Evolutionary conservation across 2,113 vertebrate genomes (phyloP).

Genomic region (Sinocyclocheilus grahami): DNA sequence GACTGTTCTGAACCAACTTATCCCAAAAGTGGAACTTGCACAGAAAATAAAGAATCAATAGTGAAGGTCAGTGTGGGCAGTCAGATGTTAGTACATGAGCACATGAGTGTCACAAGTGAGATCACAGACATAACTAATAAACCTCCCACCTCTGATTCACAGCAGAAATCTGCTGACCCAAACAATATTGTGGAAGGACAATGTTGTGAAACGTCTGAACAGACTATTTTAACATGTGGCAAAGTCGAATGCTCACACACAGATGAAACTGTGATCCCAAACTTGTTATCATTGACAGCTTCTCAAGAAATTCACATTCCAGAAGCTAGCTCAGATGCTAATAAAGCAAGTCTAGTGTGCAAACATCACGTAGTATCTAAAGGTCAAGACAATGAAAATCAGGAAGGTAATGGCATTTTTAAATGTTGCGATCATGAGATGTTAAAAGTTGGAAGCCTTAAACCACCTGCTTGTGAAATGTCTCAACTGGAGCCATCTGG

Average conservation of each 20-base stretch:
- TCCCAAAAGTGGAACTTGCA: background rate
- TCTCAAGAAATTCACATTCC: background rate
- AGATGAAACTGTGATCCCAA: background rate
- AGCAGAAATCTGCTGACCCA: conserved; percentile 3
- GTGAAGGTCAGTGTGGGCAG: background rate
- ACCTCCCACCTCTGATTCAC: conserved; percentile 16
- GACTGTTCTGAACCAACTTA: background rate
- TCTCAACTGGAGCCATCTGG: background rate
- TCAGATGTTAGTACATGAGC: background rate
- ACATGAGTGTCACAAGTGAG: background rate
- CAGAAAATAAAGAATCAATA: background rate
- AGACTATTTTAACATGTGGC: background rate
- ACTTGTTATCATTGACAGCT: background rate
- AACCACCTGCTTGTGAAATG: background rate
- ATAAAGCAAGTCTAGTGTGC: background rate
- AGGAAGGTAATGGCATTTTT: background rate
- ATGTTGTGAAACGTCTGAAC: conserved; percentile 14
- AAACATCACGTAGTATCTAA: background rate
- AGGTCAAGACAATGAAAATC: background rate
- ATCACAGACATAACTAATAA: conserved; percentile 8
- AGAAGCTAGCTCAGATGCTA: background rate
- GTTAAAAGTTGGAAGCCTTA: background rate
- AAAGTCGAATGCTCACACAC: background rate
- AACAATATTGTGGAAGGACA: background rate
- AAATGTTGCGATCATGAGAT: background rate